Evolutionary conservation across 1,140 invertebrate species (phyloP).

Genomic region (Elymnias hypermnestra): DNA sequence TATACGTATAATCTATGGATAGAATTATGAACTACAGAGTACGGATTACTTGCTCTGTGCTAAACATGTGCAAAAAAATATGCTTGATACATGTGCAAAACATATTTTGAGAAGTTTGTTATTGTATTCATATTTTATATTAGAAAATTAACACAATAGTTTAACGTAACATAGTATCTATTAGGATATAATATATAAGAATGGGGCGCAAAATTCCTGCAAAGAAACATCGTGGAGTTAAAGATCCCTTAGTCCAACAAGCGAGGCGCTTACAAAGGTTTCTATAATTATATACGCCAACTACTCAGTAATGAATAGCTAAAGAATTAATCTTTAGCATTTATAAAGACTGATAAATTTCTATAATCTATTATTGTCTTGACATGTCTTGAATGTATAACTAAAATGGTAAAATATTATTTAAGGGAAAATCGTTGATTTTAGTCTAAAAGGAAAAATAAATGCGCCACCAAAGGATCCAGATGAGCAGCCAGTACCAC

Average conservation of each 20-base stretch:
- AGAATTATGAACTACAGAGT: too few relatives aligned
- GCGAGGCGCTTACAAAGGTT: slow-evolving; percentile 76
- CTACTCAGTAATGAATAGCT: too few relatives aligned
- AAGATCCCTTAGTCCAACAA: slow-evolving; percentile 81
- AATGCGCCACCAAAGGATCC: slow-evolving; percentile 80
- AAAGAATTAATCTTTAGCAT: not conserved
- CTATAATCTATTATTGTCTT: slow-evolving; percentile 9
- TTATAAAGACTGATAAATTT: slow-evolving; percentile 16
- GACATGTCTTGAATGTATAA: too few relatives aligned
- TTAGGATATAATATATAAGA: slow-evolving; percentile 9
- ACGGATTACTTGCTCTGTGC: too few relatives aligned
- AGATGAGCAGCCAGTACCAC: slow-evolving; percentile 81
- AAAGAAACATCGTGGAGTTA: slow-evolving; percentile 82
- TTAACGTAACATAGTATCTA: too few relatives aligned
- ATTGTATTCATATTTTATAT: too few relatives aligned
- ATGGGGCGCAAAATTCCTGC: slow-evolving; percentile 87
- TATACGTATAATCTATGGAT: too few relatives aligned
- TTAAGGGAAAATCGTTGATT: slow-evolving; percentile 15
- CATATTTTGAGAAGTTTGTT: too few relatives aligned
- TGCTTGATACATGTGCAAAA: too few relatives aligned
- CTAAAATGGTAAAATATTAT: too few relatives aligned
- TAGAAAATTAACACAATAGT: too few relatives aligned
- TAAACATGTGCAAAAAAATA: too few relatives aligned
- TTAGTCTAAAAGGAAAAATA: slow-evolving; percentile 80
- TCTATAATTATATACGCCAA: not conserved